Evolutionary conservation across 2,888 invertebrate species (phyloP).

Genomic region (Stratiomys singularior): DNA sequence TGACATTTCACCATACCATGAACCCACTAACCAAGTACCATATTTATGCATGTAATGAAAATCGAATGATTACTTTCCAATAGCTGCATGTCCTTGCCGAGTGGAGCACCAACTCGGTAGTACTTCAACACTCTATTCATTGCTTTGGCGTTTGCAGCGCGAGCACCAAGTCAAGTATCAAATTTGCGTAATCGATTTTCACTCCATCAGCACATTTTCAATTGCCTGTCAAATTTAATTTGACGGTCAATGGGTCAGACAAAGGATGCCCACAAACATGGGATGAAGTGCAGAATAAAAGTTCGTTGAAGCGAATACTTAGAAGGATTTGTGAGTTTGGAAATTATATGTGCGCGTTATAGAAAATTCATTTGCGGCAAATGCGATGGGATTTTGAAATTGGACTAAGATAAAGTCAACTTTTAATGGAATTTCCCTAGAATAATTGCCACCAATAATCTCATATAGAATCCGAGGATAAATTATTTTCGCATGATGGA

Average conservation of each 20-base stretch:
- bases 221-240: constrained; percentile 25
- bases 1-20: too few species aligned
- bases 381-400: background rate
- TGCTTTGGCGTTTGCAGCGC: background rate
- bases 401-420: background rate
- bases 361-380: background rate
- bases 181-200: constrained; percentile 35
- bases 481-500: too few species aligned
- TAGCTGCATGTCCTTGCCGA: background rate
- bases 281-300: background rate
- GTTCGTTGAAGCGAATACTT: background rate
- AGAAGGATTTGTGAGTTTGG: background rate
- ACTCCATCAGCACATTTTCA: constrained; percentile 19
- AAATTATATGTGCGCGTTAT: background rate
- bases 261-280: background rate
- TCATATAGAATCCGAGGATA: background rate
- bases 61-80: constrained; percentile 10
- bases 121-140: background rate
- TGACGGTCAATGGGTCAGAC: constrained; percentile 38
- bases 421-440: background rate
- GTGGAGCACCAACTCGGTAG: background rate
- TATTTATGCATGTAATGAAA: constrained; percentile 21
- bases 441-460: background rate
- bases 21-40: background rate
- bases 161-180: constrained; percentile 8